Evolutionary conservation across 2,888 invertebrate species (phyloP), one percentile per base, ranked within the genome.

Genomic region (Melinaea menophilus): DNA sequence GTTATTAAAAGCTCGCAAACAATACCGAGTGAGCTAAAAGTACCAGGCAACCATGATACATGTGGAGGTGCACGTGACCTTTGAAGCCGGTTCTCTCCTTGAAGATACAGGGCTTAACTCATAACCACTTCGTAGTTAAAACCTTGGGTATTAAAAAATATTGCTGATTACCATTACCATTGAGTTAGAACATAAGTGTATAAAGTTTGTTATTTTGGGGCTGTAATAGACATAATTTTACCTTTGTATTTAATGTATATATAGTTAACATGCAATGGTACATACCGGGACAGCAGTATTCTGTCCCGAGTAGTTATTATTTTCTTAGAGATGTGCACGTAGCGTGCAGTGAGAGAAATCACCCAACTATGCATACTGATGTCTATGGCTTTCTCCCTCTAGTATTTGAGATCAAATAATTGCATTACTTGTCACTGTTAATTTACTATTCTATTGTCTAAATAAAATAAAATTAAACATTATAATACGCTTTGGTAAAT

Each of bases 261-360:
- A 22, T 22, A 22, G 0, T 22, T 22, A 22, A 22, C 22, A 22
- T 22, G 22, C 22, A 22, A 22, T 22, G 22, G 22, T 22, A 22
- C 22, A 22, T 22, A 22, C 22, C 22, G 22, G 22, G 22, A 22
- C 22, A 22, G 22, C 0, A 22, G 22, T 1, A 22, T 0, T 22
- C 22, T 41, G 3, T 9, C 9, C 7, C 41, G 7, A 9, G 41
- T 9, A 61, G 60, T 61, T 61, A 61, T 46, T 34, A 54, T 61
- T 48, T 62, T 62, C 51, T 56, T 35, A 61, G 62, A 65, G 65
- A 51, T 58, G 55, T 55, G 48, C 55, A 54, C 13, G 65, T 85
- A 74, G 86, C 88, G 88, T 88, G 88, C 82, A 72, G 57, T 60
- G 70, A 76, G 88, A 84, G 88, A 88, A 88, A 88, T 84, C 74